Base-by-base conservation (phyloP, 2,113 vertebrate species). In the Pleuronectes platessa region DNA sequence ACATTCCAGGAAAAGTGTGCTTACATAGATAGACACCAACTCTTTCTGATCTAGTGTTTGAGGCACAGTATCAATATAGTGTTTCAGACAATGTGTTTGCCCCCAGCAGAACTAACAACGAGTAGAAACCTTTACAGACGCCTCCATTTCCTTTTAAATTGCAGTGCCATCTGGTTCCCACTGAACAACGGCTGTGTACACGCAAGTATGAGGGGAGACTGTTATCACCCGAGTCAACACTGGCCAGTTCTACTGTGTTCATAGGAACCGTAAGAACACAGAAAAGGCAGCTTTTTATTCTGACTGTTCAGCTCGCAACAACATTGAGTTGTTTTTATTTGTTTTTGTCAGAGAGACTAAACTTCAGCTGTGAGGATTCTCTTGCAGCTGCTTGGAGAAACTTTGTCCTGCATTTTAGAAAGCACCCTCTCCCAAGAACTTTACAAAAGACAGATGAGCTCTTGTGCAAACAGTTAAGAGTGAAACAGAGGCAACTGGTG, bases 261-360 rank as follows among this genome's bases (percentile, higher is more conserved):
- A 79, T 54, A 71, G 69, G 66, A 65, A 78, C 76, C 76, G 66
- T 27, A 74, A 72, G 35, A 69, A 71, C 68, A 31, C 54, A 60
- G 37, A 23, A 27, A 61, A 59, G 55, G 26, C 5, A 5, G 53
- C 62, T 53, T 35, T 84, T 76, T 72, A 66, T 83, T 67, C 62
- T 67, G 66, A 66, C 67, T 27, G 20, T 45, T 69, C 37, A 45
- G 7, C 37, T 54, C 58, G 63, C 66, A 72, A 60, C 58, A 27
- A 35, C 64, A 79, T 72, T 42, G 62, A 54, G 42, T 40, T 37
- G 31, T 67, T 40, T 67, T 20, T 60, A 55, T 72, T 62, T 69
- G 53, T 81, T 87, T 55, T 79, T 77, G 42, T 74, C 62, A 53
- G 65, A 12, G 21, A 53, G 7, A 42, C 40, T 42, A 12, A 42